Evolutionary conservation across 2,113 vertebrate genomes (phyloP), one percentile per base, ranked within the genome.

Genomic region (Pseudopipra pipra): DNA sequence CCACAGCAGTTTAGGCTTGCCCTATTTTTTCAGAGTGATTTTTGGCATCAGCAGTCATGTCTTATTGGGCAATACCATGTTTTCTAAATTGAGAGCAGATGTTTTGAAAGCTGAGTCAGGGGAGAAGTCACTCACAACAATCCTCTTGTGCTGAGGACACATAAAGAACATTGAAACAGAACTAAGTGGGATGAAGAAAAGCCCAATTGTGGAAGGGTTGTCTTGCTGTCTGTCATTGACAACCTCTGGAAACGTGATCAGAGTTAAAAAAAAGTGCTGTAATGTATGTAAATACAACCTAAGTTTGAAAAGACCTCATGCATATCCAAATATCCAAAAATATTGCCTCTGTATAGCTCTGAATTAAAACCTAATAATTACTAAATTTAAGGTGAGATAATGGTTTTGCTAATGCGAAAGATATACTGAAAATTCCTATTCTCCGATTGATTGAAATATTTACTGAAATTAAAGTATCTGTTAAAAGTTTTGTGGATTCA

Each of bases 41-140:
- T 94, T 81, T 87, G 87, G 78, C 46, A 93, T 80, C 30, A 76
- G 79, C 46, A 44, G 33, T 44, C 12, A 13, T 14, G 23, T 72
- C 79, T 76, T 75, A 1, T 54, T 62, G 86, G 81, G 52, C 70
- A 75, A 44, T 63, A 47, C 51, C 9, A 5, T 33, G 56, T 75
- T 92, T 85, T 75, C 85, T 87, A 44, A 89, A 94, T 61, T 46
- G 65, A 82, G 76, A 24, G 39, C 12, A 12, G 54, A 1, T 30
- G 49, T 81, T 87, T n/a, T 68, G 52, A 23, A 3, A 75, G 83
- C 54, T 89, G 95, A 92, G 83, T 90, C 90, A 93, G 63, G n/a
- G 47, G 39, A 67, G 49, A 52, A 52, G 44, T n/a, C 4, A 0
- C 68, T 63, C 27, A 17, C 3, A 4, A 3, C 84, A 71, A 75